Percentiles rank a stretch among this genome's conserved stretches.
Conservation (phyloP, 2,888 invertebrate species). For the Heteromyza rotundicornis region DNA sequence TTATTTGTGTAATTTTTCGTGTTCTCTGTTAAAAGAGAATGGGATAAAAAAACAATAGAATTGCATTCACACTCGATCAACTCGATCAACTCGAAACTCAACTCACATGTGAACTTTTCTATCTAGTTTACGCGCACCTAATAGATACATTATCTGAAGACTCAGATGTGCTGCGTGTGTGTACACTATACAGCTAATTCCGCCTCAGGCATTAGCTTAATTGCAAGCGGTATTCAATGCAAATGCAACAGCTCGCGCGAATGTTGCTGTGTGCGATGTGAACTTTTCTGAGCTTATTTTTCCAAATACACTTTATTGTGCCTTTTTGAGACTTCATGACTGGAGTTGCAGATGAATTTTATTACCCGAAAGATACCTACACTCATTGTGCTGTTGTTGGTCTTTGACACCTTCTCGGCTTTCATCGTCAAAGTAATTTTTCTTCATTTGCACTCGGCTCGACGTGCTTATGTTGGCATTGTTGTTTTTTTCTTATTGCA, state of each 20-base stretch:
- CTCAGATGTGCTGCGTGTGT: background rate
- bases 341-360: too few species aligned
- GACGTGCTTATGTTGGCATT: background rate
- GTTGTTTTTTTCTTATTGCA: background rate
- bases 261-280: too few species aligned
- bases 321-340: too few species aligned
- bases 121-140: background rate
- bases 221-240: too few species aligned
- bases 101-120: background rate
- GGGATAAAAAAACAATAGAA: conserved; percentile 1
- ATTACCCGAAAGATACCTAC: background rate
- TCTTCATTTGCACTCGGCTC: background rate
- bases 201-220: background rate
- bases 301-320: too few species aligned
- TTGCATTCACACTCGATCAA: conserved; percentile 1
- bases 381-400: background rate
- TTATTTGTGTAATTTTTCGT: background rate
- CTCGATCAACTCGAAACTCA: background rate
- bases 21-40: background rate
- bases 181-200: background rate
- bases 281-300: too few species aligned
- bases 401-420: background rate
- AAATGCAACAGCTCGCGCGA: too few species aligned
- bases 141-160: background rate
- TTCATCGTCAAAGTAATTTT: background rate